Percentiles rank a stretch among this genome's conserved stretches.
Conservation (phyloP, 2,113 vertebrate species). For the Triplophysa rosa region DNA sequence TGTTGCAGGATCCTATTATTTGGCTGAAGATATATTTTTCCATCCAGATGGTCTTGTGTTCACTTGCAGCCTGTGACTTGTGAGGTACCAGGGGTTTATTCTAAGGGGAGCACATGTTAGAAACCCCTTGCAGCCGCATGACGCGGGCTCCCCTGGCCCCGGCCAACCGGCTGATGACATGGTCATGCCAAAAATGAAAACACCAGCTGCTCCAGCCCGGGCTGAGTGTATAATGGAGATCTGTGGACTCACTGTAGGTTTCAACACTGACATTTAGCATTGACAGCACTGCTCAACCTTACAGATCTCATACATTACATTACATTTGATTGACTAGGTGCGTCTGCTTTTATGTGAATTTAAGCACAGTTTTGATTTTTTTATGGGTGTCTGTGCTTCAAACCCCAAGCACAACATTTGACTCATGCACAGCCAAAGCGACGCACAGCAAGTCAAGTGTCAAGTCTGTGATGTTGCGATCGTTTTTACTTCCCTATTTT, state of each 20-base stretch:
- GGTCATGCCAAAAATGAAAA: slow-evolving; percentile 49
- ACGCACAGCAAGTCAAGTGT: neutral
- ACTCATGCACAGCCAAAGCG: too few species aligned
- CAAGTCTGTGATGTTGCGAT: too few species aligned
- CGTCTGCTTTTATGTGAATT: neutral
- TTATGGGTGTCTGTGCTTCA: too few species aligned
- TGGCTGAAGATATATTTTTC: neutral
- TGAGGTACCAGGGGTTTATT: slow-evolving; percentile 37
- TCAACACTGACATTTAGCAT: neutral
- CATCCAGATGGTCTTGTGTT: neutral
- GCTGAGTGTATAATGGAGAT: neutral
- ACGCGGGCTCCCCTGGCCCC: slow-evolving; percentile 27
- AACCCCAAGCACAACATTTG: too few species aligned
- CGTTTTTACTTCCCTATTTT: too few species aligned
- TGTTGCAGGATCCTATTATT: neutral
- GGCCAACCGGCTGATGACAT: slow-evolving; percentile 32
- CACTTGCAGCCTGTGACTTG: slow-evolving; percentile 25
- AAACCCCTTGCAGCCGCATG: slow-evolving; percentile 33
- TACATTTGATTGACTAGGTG: neutral
- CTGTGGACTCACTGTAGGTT: neutral
- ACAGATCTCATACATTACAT: neutral
- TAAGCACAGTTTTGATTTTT: too few species aligned
- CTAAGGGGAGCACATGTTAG: slow-evolving; percentile 39
- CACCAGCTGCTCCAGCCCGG: slow-evolving; percentile 43
- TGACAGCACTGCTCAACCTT: neutral